A percentile compares a stretch with the other conserved stretches of the same genome.
phyloP scores from a whole-genome alignment of 2,888 invertebrate species.

The Polyploca ridens region DNA sequence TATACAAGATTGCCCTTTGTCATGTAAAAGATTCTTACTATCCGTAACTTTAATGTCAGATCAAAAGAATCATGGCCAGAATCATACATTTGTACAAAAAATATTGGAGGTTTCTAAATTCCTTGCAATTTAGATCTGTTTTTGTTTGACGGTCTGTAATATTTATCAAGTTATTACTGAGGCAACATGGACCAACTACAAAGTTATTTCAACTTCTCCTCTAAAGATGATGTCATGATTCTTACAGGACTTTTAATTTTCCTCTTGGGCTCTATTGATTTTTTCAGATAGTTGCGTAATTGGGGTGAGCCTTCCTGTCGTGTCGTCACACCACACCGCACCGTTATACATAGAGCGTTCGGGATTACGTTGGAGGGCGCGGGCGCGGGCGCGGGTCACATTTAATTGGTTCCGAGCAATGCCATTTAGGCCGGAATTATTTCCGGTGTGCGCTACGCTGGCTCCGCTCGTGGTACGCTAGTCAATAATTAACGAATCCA shows the following conservation, averaged over 20 bases:
- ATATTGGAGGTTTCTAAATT: too few relatives aligned
- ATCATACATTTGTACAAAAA: too few relatives aligned
- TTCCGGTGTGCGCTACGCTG: conserved; percentile 30
- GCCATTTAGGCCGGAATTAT: conserved; percentile 35
- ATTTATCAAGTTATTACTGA: background rate
- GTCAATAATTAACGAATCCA: conserved; percentile 22
- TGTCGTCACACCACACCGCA: conserved; percentile 10
- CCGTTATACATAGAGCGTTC: conserved; percentile 22
- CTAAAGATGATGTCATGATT: background rate
- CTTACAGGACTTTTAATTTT: background rate
- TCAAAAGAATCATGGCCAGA: too few relatives aligned
- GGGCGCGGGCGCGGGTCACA: conserved; percentile 28
- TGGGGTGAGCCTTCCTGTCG: background rate
- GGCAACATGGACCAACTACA: background rate
- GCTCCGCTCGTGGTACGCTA: conserved; percentile 24
- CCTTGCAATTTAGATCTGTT: too few relatives aligned
- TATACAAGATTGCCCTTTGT: too few relatives aligned
- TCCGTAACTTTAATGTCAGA: too few relatives aligned
- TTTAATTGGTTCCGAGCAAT: conserved; percentile 40
- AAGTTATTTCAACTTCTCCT: background rate
- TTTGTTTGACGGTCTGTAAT: too few relatives aligned
- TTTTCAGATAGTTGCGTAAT: conserved; percentile 6
- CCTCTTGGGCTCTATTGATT: conserved; percentile 5
- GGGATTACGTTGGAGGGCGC: conserved; percentile 28
- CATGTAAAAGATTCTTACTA: too few relatives aligned